Conservation (phyloP, 1,140 invertebrate genomes). For the Ceratosolen solmsi region DNA sequence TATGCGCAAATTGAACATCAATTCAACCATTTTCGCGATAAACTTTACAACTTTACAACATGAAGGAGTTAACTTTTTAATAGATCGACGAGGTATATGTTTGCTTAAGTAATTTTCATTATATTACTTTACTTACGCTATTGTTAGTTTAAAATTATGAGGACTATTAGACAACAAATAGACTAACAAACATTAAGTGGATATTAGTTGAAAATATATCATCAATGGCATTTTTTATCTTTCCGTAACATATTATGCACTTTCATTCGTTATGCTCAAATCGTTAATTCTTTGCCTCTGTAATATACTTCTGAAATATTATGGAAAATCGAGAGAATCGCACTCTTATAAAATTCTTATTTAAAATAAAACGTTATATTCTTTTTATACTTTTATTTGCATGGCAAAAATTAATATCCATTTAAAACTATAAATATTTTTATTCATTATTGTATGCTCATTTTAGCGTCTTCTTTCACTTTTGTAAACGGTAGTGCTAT, state of each 20-base stretch:
- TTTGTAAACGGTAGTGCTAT: slow-evolving; percentile 45
- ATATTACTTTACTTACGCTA: slow-evolving; percentile 19
- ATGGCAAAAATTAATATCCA: slow-evolving; percentile 26
- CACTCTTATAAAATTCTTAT: slow-evolving; percentile 21
- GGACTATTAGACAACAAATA: slow-evolving; percentile 68
- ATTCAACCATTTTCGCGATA: slow-evolving; percentile 40
- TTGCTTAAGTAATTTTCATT: slow-evolving; percentile 14
- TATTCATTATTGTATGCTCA: neutral
- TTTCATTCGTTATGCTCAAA: neutral
- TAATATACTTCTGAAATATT: slow-evolving; percentile 13
- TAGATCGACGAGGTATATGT: slow-evolving; percentile 34
- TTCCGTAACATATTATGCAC: neutral
- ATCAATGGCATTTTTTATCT: slow-evolving; percentile 19
- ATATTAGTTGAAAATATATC: slow-evolving; percentile 39
- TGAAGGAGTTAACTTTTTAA: slow-evolving; percentile 65
- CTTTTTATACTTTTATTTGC: slow-evolving; percentile 19
- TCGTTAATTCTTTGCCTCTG: neutral
- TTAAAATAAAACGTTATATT: neutral
- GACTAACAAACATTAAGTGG: slow-evolving; percentile 67
- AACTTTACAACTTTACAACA: slow-evolving; percentile 68
- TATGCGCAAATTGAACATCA: neutral
- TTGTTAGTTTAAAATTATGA: slow-evolving; percentile 64
- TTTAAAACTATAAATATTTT: slow-evolving; percentile 15
- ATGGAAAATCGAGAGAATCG: slow-evolving; percentile 36
- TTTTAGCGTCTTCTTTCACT: neutral